Conservation (phyloP, 2,888 invertebrate species). For the Crematogaster levior region DNA sequence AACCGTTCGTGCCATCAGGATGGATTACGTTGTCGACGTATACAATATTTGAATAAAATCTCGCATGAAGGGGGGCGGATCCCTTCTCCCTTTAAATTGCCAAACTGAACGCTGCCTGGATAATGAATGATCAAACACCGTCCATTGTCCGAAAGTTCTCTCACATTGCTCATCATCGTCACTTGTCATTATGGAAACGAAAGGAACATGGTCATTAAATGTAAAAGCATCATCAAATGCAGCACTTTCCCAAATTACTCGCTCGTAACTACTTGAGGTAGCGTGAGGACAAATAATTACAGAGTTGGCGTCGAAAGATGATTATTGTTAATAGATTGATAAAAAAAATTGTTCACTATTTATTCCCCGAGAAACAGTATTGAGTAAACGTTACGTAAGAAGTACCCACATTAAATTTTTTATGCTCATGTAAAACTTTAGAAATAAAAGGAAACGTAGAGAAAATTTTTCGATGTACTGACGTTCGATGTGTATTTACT, state of each 20-base stretch:
- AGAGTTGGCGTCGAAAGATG: not conserved
- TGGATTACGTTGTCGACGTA: not conserved
- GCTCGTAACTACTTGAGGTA: not conserved
- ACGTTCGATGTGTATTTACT: constrained; percentile 27
- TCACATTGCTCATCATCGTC: not conserved
- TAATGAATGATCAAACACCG: not conserved
- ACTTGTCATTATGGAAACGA: constrained; percentile 7
- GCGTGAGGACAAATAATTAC: not conserved
- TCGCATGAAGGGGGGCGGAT: too few species aligned
- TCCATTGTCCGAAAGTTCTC: not conserved
- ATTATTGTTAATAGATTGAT: not conserved
- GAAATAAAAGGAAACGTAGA: not conserved
- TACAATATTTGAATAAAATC: constrained; percentile 22
- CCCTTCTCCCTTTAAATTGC: too few species aligned
- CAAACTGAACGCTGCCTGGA: not conserved
- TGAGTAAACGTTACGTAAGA: too few species aligned
- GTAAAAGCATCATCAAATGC: not conserved
- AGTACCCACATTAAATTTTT: too few species aligned
- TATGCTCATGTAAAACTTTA: not conserved
- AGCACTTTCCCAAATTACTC: not conserved
- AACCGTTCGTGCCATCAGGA: not conserved
- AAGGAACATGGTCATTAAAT: not conserved
- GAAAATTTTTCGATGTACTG: constrained; percentile 4
- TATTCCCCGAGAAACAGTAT: too few species aligned
- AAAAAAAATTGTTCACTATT: not conserved